Conservation (phyloP, 2,888 invertebrate species). For the Acleris emargana region DNA sequence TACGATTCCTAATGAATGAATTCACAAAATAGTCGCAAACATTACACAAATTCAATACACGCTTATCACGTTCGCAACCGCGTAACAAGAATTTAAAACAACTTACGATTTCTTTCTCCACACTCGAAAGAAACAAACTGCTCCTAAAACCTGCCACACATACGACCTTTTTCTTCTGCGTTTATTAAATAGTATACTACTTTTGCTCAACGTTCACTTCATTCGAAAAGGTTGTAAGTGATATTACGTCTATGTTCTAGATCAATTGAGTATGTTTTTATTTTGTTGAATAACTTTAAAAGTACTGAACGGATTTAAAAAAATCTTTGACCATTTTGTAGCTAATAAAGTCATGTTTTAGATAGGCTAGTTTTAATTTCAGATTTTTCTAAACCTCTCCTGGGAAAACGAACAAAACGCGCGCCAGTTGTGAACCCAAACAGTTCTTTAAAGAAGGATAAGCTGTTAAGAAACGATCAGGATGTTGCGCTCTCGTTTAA, state of each 20-base stretch:
- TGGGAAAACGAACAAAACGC: not conserved
- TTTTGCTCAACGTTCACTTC: constrained; percentile 20
- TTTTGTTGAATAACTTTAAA: not conserved
- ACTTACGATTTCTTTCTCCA: not conserved
- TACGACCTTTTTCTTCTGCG: constrained; percentile 48
- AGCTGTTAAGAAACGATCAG: not conserved
- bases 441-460: not conserved
- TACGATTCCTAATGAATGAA: not conserved
- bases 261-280: not conserved
- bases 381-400: not conserved
- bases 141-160: constrained; percentile 28
- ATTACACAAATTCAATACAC: not conserved
- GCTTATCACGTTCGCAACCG: not conserved
- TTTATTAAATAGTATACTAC: constrained; percentile 52
- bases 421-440: not conserved
- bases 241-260: not conserved
- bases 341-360: not conserved
- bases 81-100: not conserved
- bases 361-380: not conserved
- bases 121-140: not conserved
- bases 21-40: not conserved
- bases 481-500: constrained; percentile 15
- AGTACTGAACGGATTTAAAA: not conserved
- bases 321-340: not conserved
- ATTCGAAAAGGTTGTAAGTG: not conserved